Conservation (phyloP, 2,113 vertebrate species). For the Nannospalax galili region DNA sequence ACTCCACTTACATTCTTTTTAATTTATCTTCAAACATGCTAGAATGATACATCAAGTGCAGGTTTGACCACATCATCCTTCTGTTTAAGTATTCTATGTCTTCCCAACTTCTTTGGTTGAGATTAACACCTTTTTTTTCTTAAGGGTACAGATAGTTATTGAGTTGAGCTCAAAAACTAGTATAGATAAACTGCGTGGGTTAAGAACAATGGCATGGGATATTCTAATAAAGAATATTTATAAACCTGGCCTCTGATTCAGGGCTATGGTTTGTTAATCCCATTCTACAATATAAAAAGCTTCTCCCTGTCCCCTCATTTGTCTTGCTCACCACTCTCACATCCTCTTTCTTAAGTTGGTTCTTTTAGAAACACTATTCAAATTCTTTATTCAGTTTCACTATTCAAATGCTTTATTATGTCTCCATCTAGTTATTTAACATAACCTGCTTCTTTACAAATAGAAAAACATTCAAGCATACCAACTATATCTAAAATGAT, state of each 20-base stretch:
- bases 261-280: background rate
- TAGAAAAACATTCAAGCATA: background rate
- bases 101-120: background rate
- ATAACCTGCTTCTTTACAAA: background rate
- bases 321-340: background rate
- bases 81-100: background rate
- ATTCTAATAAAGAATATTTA: background rate
- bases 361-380: background rate
- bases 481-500: slow-evolving; percentile 34
- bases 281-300: background rate
- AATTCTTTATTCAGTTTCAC: background rate
- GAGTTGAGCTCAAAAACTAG: background rate
- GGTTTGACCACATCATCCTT: background rate
- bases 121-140: background rate
- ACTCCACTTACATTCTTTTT: background rate
- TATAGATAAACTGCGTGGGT: background rate
- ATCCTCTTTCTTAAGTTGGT: background rate
- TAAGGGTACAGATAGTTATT: background rate
- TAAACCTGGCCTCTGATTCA: background rate
- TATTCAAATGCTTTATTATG: slow-evolving; percentile 15
- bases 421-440: no score
- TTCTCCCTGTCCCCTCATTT: background rate
- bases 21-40: background rate
- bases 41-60: background rate
- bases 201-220: background rate